Base-by-base conservation (phyloP, 1,140 invertebrate species). In the Asbolus verrucosus region DNA sequence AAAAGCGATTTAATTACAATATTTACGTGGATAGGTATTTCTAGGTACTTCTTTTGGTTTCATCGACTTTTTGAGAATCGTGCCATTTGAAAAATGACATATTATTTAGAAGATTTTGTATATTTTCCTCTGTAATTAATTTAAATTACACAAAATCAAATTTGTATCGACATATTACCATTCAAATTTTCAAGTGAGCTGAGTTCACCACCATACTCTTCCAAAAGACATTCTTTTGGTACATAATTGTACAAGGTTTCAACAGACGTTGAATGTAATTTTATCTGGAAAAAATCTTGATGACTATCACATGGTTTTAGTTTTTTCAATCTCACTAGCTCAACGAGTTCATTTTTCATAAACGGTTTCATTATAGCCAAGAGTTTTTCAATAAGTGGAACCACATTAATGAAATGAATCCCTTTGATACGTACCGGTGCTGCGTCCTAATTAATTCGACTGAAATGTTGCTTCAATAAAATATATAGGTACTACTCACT, bases 351-450 rank as follows among this genome's bases (percentile, higher is more conserved):
- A 50, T 89, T 90, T 72, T 90, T 91, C 83, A 91, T 86, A 65
- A 92, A 90, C 0, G 90, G 90, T 72, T 84, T 88, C 79, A 91
- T 84, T 60, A 92, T 71, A 14, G 84, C 84, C 76, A 92, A 75
- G 30, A 91, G 81, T 74, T 88, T 87, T 69, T 91, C 89, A 81
- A 91, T 86, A 33, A 91, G 87, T 0, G 84, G 78, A 0, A 88
- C 86, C 19, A 87, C 86, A 70, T 91, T 91, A 46, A 91, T 80
- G 67, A 89, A 89, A 77, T 91, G 89, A 0, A 91, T 80, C 0
- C 85, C 84, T 67, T 88, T 88, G 1, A 92, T 73, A 46, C 86
- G 83, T 5, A 90, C 82, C 0, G 90, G 85, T 74, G 24, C 24
- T n/a, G n/a, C n/a, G n/a, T n/a, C n/a, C n/a, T n/a, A n/a, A n/a